Conservation (phyloP, 1,140 invertebrate species). For the Bombus picipes region DNA sequence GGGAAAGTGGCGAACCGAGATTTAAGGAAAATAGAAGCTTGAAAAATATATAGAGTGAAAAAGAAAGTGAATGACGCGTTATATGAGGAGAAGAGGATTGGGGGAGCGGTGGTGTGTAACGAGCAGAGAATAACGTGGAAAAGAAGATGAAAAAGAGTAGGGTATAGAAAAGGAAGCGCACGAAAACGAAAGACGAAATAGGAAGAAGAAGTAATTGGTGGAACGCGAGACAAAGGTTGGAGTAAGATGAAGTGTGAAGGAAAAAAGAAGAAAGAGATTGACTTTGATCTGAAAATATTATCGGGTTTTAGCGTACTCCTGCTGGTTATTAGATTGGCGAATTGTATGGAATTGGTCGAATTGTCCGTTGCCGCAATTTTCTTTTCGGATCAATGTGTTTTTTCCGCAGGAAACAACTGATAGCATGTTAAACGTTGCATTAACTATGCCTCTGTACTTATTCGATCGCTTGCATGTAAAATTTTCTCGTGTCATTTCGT, state of each 20-base stretch:
- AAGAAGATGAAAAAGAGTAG: not conserved
- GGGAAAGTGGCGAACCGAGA: not conserved
- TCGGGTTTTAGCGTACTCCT: not conserved
- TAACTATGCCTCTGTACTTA: too few relatives aligned
- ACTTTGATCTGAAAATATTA: conserved; percentile 23
- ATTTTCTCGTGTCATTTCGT: too few relatives aligned
- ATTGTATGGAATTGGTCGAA: not conserved
- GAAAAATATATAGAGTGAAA: not conserved
- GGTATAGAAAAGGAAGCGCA: not conserved
- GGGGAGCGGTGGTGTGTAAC: not conserved
- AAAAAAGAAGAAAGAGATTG: not conserved
- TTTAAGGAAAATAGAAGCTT: not conserved
- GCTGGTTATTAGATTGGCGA: not conserved
- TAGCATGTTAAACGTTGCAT: too few relatives aligned
- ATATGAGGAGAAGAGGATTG: too few relatives aligned
- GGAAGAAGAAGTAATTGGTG: not conserved
- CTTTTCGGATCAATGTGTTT: not conserved
- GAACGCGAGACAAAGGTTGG: too few relatives aligned
- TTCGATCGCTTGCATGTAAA: too few relatives aligned
- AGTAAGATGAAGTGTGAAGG: not conserved
- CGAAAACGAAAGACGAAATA: not conserved
- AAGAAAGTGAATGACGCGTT: not conserved
- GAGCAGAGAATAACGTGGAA: not conserved
- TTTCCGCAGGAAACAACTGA: not conserved
- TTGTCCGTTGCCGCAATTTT: not conserved